Conservation (phyloP, 2,113 vertebrate genomes). For the Vidua macroura region DNA sequence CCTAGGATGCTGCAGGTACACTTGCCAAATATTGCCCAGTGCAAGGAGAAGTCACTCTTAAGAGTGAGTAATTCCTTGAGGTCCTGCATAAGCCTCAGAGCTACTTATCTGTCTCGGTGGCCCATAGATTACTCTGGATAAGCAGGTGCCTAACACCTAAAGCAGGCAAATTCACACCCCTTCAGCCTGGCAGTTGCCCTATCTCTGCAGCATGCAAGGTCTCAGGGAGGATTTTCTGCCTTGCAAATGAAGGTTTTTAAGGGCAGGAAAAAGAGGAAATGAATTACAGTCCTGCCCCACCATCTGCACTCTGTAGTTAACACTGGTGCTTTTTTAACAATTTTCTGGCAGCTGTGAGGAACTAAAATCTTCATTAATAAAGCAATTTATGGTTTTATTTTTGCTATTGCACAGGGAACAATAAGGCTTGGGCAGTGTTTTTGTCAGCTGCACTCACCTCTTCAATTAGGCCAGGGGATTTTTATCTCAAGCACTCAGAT, state of each 20-base stretch:
- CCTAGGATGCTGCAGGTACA: background rate
- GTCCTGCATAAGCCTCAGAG: background rate
- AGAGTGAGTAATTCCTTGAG: background rate
- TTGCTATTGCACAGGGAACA: background rate
- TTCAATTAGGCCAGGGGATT: background rate
- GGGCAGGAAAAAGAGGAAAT: background rate
- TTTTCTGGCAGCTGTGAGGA: background rate
- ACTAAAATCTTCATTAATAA: background rate
- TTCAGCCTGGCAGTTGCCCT: background rate
- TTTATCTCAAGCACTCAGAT: conserved; percentile 6
- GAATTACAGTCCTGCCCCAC: background rate
- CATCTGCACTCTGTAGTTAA: background rate
- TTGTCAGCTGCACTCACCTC: background rate
- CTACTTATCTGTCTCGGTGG: background rate
- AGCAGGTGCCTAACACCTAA: background rate
- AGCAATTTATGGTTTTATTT: background rate
- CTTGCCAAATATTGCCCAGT: background rate
- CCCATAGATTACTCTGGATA: background rate
- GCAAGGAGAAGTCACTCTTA: background rate
- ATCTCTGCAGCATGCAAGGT: background rate
- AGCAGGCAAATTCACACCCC: background rate
- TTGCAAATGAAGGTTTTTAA: background rate
- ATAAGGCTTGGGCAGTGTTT: background rate
- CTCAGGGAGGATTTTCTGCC: background rate
- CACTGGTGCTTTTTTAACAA: background rate